Evolutionary conservation across 2,888 invertebrate genomes (phyloP), one percentile per base, ranked within the genome.

Genomic region (Luperina testacea): DNA sequence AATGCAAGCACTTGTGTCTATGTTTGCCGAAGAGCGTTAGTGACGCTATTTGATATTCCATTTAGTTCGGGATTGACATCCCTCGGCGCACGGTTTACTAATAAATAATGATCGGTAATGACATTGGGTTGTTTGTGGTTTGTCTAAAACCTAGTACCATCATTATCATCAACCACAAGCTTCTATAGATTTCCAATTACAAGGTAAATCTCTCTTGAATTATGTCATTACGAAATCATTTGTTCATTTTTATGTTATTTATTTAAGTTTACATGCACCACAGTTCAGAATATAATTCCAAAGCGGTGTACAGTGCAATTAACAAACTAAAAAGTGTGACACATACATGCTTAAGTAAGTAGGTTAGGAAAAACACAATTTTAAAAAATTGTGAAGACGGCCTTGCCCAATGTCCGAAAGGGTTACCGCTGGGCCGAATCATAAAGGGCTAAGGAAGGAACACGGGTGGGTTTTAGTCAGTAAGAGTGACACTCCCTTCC

Each of bases 1-100:
- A 79, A 74, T 64, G 72, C 81, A 75, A 87, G 70, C 76, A 80
- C 75, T 70, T 78, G 63, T 24, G 27, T 38, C 65, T 67, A 67
- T 89, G 80, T 90, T 90, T 89, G 75, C 68, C 27, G 79, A 63
- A 59, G 63, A 64, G 65, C 82, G 59, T 68, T 71, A 74, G 72
- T 80, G 80, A 81, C 80, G 83, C 80, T 83, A 90, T 91, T 88
- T 82, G 87, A 86, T 89, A 91, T 91, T 90, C 90, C 87, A 89
- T 91, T 90, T 83, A 83, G 78, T 57, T 72, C 72, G 59, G 48
- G 65, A 77, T 80, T 84, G 77, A 73, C 81, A 82, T 82, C 82
- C 81, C 84, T 20, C 32, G 32, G 53, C 72, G 75, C 72, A 67
- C 48, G 75, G 76, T n/a, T 83, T 53, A 74, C 84, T 88, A 89